Conservation (phyloP, 2,888 invertebrate genomes). For the Brenthis daphne region DNA sequence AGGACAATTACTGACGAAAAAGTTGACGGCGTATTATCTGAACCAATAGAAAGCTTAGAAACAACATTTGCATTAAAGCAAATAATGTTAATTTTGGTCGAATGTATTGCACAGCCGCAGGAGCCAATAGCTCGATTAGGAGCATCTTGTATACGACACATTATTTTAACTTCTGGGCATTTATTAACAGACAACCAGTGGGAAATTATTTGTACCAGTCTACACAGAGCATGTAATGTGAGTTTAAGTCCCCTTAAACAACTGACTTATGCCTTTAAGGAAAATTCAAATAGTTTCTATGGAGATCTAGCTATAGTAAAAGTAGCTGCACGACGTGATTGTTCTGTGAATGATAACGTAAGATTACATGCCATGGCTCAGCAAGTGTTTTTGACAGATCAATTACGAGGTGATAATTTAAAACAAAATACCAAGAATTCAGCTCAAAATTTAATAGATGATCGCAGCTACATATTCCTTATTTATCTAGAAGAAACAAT, state of each 20-base stretch:
- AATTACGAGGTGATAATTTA: conserved; percentile 60
- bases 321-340: conserved; percentile 95
- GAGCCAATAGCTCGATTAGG: conserved; percentile 95
- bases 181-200: conserved; percentile 92
- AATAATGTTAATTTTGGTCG: conserved; percentile 91
- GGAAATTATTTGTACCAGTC: conserved; percentile 91
- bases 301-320: conserved; percentile 96
- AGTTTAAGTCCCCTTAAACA: conserved; percentile 94
- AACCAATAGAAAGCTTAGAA: conserved; percentile 81
- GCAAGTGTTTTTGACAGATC: conserved; percentile 90
- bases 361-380: conserved; percentile 93
- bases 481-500: conserved; percentile 90
- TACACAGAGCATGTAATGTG: conserved; percentile 92
- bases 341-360: conserved; percentile 91
- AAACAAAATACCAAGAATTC: conserved; percentile 67
- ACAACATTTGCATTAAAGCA: conserved; percentile 92
- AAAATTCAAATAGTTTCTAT: conserved; percentile 96
- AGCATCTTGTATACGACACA: conserved; percentile 94
- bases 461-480: conserved; percentile 94
- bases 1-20: conserved; percentile 65
- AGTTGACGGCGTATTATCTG: conserved; percentile 62
- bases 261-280: conserved; percentile 93
- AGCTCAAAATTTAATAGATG: conserved; percentile 84
- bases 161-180: conserved; percentile 91
- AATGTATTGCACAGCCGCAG: conserved; percentile 94